phyloP scores from a whole-genome alignment of 2,113 vertebrate species.

The Epinephelus cyanopodus region DNA sequence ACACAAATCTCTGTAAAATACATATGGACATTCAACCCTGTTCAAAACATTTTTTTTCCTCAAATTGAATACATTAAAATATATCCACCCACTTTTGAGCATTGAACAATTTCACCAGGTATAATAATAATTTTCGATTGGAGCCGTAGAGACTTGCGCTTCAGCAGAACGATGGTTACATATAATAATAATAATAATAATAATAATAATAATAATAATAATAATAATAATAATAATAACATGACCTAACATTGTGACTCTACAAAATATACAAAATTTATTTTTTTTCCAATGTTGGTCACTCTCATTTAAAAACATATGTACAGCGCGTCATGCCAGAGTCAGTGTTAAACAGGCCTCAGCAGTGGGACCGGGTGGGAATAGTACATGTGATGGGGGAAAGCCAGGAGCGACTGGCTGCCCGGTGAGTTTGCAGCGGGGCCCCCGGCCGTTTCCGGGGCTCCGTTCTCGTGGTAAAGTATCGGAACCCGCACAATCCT shows the following conservation, averaged over 20 bases:
- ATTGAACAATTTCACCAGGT: slow-evolving; percentile 31
- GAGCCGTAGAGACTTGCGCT: neutral
- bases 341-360: slow-evolving; percentile 88
- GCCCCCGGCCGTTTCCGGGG: slow-evolving; percentile 82
- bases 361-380: slow-evolving; percentile 95
- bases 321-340: slow-evolving; percentile 42
- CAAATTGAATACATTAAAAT: slow-evolving; percentile 55
- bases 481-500: slow-evolving; percentile 97
- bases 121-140: slow-evolving; percentile 24
- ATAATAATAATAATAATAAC: slow-evolving; percentile 62
- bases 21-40: slow-evolving; percentile 61
- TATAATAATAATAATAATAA: slow-evolving; percentile 66
- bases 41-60: slow-evolving; percentile 39
- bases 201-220: slow-evolving; percentile 72
- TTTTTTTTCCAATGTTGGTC: slow-evolving; percentile 31
- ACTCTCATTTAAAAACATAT: slow-evolving; percentile 62
- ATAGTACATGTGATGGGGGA: slow-evolving; percentile 94
- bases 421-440: slow-evolving; percentile 83
- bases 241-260: slow-evolving; percentile 39
- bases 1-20: slow-evolving; percentile 72
- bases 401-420: slow-evolving; percentile 91
- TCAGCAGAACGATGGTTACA: slow-evolving; percentile 56
- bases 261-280: slow-evolving; percentile 75
- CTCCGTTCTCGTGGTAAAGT: slow-evolving; percentile 94
- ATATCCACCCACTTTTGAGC: slow-evolving; percentile 38